Conservation (phyloP, 2,113 vertebrate genomes). For the Tragelaphus buxtoni region DNA sequence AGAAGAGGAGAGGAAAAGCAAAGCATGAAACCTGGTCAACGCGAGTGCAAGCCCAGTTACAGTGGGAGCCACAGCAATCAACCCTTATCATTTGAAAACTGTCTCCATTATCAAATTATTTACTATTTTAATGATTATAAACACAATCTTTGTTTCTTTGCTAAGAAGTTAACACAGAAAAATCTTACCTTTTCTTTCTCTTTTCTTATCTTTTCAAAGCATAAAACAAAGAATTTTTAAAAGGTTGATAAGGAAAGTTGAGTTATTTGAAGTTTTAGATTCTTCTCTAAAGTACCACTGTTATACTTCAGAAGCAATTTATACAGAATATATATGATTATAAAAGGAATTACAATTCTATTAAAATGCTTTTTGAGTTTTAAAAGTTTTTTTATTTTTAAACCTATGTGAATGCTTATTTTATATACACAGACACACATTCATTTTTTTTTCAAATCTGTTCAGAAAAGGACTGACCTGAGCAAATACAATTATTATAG, state of each 20-base stretch:
- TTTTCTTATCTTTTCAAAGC: background rate
- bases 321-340: background rate
- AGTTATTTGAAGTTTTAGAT: background rate
- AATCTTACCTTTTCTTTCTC: background rate
- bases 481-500: background rate
- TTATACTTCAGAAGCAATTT: background rate
- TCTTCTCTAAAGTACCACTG: background rate
- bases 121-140: background rate
- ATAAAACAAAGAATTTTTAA: background rate
- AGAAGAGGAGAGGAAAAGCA: background rate
- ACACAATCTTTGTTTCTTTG: background rate
- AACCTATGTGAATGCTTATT: background rate
- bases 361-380: background rate
- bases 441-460: background rate
- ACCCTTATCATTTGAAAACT: background rate
- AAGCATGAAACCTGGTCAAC: too few species aligned
- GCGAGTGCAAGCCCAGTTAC: background rate
- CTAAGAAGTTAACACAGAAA: background rate
- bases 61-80: background rate
- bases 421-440: background rate
- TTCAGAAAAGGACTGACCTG: background rate
- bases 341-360: background rate
- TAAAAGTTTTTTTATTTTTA: background rate
- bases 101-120: background rate
- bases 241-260: background rate